These are phyloP conservation scores for human DNA, from an alignment of 2,113 vertebrate species.

Conservation along the genomic window GRCh38 chr17:54680001-54680500, in stretches of 20 bases:
- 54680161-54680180: not conserved
- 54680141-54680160: not conserved
- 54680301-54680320: not conserved
- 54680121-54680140: not conserved
- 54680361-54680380: conserved; percentile 1
- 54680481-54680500: not conserved
- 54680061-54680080: not conserved
- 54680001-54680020: not conserved
- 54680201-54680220: not conserved
- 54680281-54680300: not conserved
- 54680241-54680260: not conserved
- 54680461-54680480: not conserved
- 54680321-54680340: not conserved
- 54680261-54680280: not conserved
- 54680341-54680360: not conserved
- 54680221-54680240: not conserved
- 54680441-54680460: not conserved
- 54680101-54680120: not conserved
- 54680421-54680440: not conserved
- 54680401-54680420: not conserved
- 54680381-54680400: not conserved
- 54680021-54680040: not conserved
- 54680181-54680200: not conserved
- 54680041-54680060: rapidly evolving
- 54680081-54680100: not conserved